These are phyloP conservation scores for Ptilonorhynchus violaceus DNA, from an alignment of 2,113 vertebrate genomes.

Conservation along the genomic window DNA sequence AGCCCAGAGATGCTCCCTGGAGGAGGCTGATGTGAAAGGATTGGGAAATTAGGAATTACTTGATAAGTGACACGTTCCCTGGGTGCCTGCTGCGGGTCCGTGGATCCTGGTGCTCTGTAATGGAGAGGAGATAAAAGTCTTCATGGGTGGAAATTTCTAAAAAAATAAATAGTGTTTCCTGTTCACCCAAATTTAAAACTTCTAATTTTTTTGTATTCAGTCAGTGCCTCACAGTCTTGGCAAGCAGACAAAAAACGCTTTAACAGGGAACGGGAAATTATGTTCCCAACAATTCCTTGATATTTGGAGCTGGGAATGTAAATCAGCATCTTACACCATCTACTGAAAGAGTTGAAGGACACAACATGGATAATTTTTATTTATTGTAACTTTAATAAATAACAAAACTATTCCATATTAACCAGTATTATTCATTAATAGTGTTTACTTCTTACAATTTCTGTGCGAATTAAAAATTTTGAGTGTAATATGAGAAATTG, in stretches of 20 bases:
- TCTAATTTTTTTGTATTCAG: background rate
- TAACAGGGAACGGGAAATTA: background rate
- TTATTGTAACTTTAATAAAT: background rate
- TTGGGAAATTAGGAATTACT: background rate
- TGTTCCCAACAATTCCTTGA: background rate
- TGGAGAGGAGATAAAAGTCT: background rate
- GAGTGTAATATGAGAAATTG: background rate
- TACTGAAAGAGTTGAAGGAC: background rate
- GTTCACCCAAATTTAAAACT: background rate
- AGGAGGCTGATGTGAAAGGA: background rate
- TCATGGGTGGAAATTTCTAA: background rate
- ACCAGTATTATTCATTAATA: background rate
- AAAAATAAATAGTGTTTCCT: background rate
- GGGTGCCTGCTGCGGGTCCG: rapidly evolving
- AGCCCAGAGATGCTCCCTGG: background rate
- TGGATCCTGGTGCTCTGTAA: background rate
- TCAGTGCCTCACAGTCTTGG: background rate
- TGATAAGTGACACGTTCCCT: rapidly evolving
- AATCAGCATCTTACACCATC: background rate
- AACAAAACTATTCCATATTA: background rate
- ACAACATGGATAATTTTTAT: background rate
- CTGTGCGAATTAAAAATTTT: background rate
- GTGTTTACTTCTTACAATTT: background rate
- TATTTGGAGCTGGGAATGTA: background rate
- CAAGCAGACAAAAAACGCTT: background rate